Percentiles rank a stretch among this genome's conserved stretches.
Evolutionary conservation across 2,113 vertebrate genomes (phyloP).

Genomic region (Gopherus flavomarginatus): DNA sequence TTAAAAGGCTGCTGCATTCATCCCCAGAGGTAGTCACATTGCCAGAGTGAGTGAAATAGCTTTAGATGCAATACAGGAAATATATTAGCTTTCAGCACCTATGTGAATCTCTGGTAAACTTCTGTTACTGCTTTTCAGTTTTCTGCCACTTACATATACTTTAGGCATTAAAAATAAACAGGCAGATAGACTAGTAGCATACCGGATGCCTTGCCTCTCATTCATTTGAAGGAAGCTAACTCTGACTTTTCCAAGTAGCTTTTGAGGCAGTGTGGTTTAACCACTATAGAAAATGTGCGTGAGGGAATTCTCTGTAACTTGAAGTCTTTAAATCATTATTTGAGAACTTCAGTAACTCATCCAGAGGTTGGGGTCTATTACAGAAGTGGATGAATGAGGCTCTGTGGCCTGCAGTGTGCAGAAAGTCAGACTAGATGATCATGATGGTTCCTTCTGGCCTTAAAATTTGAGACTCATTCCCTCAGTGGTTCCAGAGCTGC

Average conservation of each 20-base stretch:
- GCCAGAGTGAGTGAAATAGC: neutral
- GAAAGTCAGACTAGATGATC: neutral
- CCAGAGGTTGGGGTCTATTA: neutral
- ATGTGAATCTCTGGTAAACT: neutral
- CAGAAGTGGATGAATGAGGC: neutral
- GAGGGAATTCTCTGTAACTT: neutral
- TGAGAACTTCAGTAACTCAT: neutral
- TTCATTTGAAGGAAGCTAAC: neutral
- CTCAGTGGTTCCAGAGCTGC: neutral
- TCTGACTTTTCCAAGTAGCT: neutral
- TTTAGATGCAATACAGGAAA: neutral
- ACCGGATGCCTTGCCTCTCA: slow-evolving; percentile 7
- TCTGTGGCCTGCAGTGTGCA: neutral
- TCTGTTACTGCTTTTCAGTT: neutral
- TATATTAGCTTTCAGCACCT: neutral
- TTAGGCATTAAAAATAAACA: slow-evolving; percentile 7
- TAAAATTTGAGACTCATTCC: neutral
- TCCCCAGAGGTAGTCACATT: neutral
- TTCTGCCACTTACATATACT: neutral
- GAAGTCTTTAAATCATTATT: neutral
- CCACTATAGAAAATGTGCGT: neutral
- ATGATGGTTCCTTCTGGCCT: neutral
- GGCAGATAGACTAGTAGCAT: neutral
- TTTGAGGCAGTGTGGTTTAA: neutral
- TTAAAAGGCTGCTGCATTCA: neutral